These are phyloP conservation scores for Sceloporus tristichus DNA, from an alignment of 2,113 vertebrate species.

Conservation along the genomic window DNA sequence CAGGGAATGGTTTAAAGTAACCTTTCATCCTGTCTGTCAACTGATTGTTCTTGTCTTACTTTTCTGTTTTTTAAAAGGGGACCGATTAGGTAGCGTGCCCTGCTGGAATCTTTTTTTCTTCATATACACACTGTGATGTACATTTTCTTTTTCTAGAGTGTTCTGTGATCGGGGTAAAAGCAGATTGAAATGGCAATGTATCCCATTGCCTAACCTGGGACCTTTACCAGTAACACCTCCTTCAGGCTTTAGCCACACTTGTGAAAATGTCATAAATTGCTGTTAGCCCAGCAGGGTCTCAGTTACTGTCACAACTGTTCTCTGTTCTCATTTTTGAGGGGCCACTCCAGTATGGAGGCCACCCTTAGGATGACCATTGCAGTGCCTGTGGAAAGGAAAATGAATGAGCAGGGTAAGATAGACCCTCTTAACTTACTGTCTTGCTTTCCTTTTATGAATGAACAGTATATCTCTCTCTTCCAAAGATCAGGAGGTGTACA, in stretches of 20 bases:
- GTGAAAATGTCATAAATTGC: constrained; percentile 47
- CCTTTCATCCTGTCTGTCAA: constrained; percentile 53
- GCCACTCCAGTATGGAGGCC: not conserved
- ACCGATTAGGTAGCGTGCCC: constrained; percentile 65
- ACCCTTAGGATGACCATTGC: constrained; percentile 11
- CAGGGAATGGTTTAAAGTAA: constrained; percentile 74
- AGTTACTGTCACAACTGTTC: constrained; percentile 24
- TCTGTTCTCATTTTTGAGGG: constrained; percentile 41
- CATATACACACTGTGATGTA: constrained; percentile 63
- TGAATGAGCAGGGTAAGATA: no score
- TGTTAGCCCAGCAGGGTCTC: constrained; percentile 51
- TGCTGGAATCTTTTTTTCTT: constrained; percentile 48
- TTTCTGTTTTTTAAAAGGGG: constrained; percentile 68
- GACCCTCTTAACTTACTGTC: constrained; percentile 33
- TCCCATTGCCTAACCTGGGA: constrained; percentile 47
- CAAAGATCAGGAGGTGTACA: constrained; percentile 41
- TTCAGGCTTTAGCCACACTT: constrained; percentile 42
- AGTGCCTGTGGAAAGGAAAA: constrained; percentile 11
- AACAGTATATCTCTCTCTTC: constrained; percentile 39
- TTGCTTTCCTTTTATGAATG: constrained; percentile 29
- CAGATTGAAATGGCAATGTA: constrained; percentile 46
- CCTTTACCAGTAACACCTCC: constrained; percentile 65
- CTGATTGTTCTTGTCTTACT: constrained; percentile 55
- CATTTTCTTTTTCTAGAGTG: constrained; percentile 74
- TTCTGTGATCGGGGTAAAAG: constrained; percentile 63